Conservation (phyloP, 2,888 invertebrate genomes). For the Hyppa rectilinea region DNA sequence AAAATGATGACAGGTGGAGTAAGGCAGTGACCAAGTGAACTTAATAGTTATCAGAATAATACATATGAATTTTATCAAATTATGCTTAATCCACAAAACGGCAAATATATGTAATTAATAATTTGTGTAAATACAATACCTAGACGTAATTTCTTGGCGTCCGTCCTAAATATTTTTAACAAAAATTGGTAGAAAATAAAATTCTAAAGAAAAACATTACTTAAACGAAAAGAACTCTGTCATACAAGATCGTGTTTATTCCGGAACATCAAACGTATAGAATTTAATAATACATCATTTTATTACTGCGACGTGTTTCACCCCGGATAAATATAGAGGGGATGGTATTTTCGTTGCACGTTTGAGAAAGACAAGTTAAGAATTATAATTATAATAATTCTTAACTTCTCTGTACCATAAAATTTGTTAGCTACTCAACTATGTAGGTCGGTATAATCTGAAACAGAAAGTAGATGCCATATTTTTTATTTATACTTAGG, state of each 20-base stretch:
- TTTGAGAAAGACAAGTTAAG: too few species aligned
- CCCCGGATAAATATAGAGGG: constrained; percentile 31
- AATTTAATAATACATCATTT: constrained; percentile 86
- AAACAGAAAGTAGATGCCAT: background rate
- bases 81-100: background rate
- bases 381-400: too few species aligned
- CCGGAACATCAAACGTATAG: constrained; percentile 78
- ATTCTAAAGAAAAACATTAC: constrained; percentile 13
- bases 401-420: too few species aligned
- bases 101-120: background rate
- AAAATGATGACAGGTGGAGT: background rate
- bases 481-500: background rate
- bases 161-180: constrained; percentile 1
- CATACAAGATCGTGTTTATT: constrained; percentile 72
- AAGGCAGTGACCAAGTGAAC: background rate
- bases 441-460: background rate
- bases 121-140: background rate
- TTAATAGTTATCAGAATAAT: background rate
- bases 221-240: constrained; percentile 44
- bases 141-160: constrained; percentile 2
- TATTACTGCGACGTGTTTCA: constrained; percentile 71
- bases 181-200: constrained; percentile 31
- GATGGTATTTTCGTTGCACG: constrained; percentile 10
- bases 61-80: background rate
- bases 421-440: too few species aligned